A percentile compares a stretch with the other conserved stretches of the same genome.
Conservation (phyloP, 2,888 invertebrate genomes). For the Atethmia centrago region DNA sequence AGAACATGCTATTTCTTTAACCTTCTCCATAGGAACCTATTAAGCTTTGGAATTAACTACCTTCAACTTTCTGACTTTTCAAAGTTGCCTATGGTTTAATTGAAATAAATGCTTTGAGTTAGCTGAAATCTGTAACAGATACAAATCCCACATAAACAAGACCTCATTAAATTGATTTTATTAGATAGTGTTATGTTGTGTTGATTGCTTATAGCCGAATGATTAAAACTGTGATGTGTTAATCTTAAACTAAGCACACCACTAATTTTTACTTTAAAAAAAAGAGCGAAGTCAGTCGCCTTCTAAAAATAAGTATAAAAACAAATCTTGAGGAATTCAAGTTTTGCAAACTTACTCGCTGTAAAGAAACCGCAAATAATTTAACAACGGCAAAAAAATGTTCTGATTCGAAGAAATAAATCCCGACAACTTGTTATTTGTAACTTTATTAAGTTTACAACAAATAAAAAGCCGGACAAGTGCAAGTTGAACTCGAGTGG, state of each 20-base stretch:
- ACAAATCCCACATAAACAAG: background rate
- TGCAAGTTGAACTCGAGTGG: too few relatives aligned
- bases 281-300: too few relatives aligned
- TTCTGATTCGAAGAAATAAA: conserved; percentile 2
- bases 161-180: background rate
- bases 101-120: background rate
- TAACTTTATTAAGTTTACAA: conserved; percentile 23
- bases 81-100: background rate
- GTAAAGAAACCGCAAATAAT: background rate
- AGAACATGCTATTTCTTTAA: background rate
- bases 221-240: background rate
- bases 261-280: background rate
- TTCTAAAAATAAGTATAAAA: background rate
- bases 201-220: background rate
- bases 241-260: too few relatives aligned
- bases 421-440: conserved; percentile 6
- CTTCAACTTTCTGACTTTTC: background rate
- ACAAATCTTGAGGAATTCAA: background rate
- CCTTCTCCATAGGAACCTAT: background rate
- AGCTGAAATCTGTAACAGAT: background rate
- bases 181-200: background rate
- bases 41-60: background rate
- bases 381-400: background rate
- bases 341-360: background rate
- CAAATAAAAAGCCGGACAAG: too few relatives aligned